These are phyloP conservation scores for Huso huso DNA, from an alignment of 2,797 vertebrate species.

Conservation along the genomic window DNA sequence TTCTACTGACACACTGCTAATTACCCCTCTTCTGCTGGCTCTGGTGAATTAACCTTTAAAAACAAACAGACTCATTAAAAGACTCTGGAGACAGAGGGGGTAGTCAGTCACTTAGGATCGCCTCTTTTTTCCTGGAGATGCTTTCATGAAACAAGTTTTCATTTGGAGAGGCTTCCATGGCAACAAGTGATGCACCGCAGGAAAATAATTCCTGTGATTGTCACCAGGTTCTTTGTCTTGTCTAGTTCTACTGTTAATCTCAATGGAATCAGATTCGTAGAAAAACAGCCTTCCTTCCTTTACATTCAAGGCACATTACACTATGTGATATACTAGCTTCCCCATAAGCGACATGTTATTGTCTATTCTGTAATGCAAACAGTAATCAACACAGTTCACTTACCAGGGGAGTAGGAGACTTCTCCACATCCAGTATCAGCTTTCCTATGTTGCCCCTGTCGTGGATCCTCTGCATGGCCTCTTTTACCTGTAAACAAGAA, in stretches of 20 bases:
- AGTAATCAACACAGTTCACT: conserved; percentile 26
- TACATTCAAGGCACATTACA: too few relatives aligned
- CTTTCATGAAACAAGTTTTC: conserved; percentile 17
- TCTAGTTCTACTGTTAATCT: background rate
- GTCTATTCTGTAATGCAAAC: too few relatives aligned
- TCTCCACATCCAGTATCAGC: conserved; percentile 93
- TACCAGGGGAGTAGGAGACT: conserved; percentile 92
- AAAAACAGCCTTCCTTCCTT: too few relatives aligned
- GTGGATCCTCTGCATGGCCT: conserved; percentile 98
- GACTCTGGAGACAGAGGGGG: background rate
- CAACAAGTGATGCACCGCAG: conserved; percentile 30
- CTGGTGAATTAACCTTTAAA: background rate
- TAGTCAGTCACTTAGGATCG: background rate
- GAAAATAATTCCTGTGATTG: conserved; percentile 21
- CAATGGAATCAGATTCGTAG: too few relatives aligned
- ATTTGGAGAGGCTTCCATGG: conserved; percentile 32
- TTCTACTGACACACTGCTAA: background rate
- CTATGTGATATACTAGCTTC: too few relatives aligned
- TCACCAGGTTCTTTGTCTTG: conserved; percentile 12
- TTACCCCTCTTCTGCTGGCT: background rate
- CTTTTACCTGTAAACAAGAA: conserved; percentile 77
- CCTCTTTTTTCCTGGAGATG: conserved; percentile 15
- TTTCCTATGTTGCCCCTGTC: conserved; percentile 97
- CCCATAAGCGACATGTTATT: too few relatives aligned
- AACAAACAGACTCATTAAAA: background rate